Evolutionary conservation across 2,797 vertebrate species (phyloP), one percentile per base, ranked within the genome.

Genomic region (Poecilia gillii): DNA sequence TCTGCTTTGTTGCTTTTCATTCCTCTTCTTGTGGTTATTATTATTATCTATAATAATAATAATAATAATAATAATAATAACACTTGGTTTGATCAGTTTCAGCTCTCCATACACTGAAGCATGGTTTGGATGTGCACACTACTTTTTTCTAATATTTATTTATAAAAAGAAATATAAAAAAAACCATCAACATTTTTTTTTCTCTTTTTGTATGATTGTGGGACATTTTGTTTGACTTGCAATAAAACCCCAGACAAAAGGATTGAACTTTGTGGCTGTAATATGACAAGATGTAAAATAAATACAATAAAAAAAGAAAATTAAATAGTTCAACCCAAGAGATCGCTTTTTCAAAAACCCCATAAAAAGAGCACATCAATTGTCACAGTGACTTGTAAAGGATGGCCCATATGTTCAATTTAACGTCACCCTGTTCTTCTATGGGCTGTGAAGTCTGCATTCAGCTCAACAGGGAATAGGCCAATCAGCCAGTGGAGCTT

Each of bases 401-500:
- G 59, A 81, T 75, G 28, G 74, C 70, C 53, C 62, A 75, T 83
- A 70, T 82, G 74, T 74, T 76, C 28, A 75, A 75, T 79, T 80
- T 59, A 45, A 72, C 45, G 74, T 23, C 25, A 62, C 83, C 80
- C 78, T 84, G 66, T 68, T 77, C 59, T 84, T 85, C 82, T 75
- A 81, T 53, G 28, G 73, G 75, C 28, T 72, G 39, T 45, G 64
- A 80, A 84, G 71, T 81, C 41, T 81, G 39, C 16, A 5, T 43
- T 80, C 71, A 66, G 23, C 53, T 78, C 89, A 74, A 51, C 53
- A 4, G 85, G 86, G 82, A 90, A 89, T 73, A 64, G 80, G 73
- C 84, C 80, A 88, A 87, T 91, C 87, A 85, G 74, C 83, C 76
- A 74, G 79, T 45, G 13, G 74, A 82, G 84, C 80, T 75, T 87